Base-by-base conservation (phyloP, 2,888 invertebrate species). In the Criorhina ranunculi region DNA sequence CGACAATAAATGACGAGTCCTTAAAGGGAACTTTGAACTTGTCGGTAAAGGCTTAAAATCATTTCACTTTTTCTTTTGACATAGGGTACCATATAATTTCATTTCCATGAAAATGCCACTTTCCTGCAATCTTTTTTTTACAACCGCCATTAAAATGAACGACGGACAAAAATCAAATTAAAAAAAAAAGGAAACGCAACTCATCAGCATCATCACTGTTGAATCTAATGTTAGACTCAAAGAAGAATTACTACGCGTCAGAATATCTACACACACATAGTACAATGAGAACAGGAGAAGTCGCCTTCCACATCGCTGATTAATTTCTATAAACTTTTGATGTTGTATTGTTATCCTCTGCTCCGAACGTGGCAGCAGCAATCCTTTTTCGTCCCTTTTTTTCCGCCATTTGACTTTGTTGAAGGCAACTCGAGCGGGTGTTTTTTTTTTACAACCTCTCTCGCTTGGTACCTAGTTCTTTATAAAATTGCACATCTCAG, bases 321-420 rank as follows among this genome's bases (percentile, higher is more conserved):
- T 77, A 67, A 59, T 76, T 76, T 76, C 67, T 76, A 59, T 76
- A 67, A 77, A 77, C 77, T 67, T n/a, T 77, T 67, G 51, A 67
- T 67, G 67, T 37, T 67, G 42, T 69, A 42, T 77, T 76, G 76
- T 76, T 76, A 42, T 40, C 31, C 31, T 9, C 60, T 24, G 29
- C 33, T 35, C 59, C 59, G 53, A 51, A 62, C 37, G 31, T 12
- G 42, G 49, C 64, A 59, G 57, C 40, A 44, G 7, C 51, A 49
- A 60, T 69, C 24, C 49, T 46, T 59, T 67, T 76, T 40, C 5
- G 31, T 57, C 46, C 19, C n/a, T 46, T 60, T 67, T 73, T 67
- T 29, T 31, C 40, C 7, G 49, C 29, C 12, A 40, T 64, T 66
- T 37, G 57, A 75, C 66, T 60, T 72, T 67, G 67, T 67, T 15